Evolutionary conservation across 2,113 vertebrate species (phyloP), one percentile per base, ranked within the genome.

Genomic region (Verasper variegatus): DNA sequence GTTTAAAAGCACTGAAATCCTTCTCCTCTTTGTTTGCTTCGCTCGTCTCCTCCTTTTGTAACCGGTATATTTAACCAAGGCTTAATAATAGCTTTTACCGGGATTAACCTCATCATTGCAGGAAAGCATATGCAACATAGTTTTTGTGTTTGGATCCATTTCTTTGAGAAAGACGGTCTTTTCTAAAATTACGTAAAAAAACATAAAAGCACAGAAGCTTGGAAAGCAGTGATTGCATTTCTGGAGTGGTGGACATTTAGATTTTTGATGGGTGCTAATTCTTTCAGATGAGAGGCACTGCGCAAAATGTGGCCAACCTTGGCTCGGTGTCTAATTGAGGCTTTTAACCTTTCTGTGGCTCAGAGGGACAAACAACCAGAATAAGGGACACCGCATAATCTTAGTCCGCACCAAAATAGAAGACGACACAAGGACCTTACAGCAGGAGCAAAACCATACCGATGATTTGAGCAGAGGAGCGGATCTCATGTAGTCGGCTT

Each of bases 271-370:
- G 51, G 79, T 82, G 70, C 75, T 83, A 67, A 78, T 86, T 84
- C 64, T 84, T 56, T 76, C 37, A 75, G 59, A 87, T 85, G 68
- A 78, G 52, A 81, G 45, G 24, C 80, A 10, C 63, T 69, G 67
- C 75, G 70, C 64, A 35, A 62, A 61, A 86, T 78, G 63, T 80
- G 80, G 47, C 75, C 9, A 27, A 74, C 76, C 70, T 83, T 81
- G 74, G 77, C 81, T 81, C 51, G 0, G 23, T 76, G 66, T 86
- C 76, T 92, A 84, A 89, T 90, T 92, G 88, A 86, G 70, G 75
- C 75, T 88, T 89, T 91, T 85, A 88, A 89, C 88, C 88, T 90
- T 85, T 52, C 59, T 71, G 65, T 60, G 68, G 85, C 76, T 84
- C 58, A 40, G 78, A 80, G 69, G 71, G 82, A 85, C 81, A 84